These are phyloP conservation scores for Pipistrellus kuhlii DNA, from an alignment of 2,797 vertebrate genomes.

Conservation along the genomic window DNA sequence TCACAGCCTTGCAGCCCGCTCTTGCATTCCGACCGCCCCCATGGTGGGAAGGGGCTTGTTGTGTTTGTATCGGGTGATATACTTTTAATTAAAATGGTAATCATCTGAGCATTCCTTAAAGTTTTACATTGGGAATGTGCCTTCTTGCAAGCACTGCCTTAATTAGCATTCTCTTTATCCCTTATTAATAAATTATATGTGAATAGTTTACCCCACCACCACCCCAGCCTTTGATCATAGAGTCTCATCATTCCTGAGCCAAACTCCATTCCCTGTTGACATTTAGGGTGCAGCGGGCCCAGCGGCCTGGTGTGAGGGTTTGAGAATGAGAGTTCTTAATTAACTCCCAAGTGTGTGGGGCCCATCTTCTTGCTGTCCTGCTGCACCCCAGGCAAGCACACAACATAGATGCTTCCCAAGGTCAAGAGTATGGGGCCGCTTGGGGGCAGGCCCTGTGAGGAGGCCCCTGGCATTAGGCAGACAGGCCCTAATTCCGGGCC, in stretches of 20 bases:
- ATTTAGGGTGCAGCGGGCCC: constrained; percentile 36
- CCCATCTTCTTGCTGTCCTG: not conserved
- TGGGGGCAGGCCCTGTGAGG: not conserved
- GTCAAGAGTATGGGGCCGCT: not conserved
- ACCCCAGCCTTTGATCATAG: constrained; percentile 80
- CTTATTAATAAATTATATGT: constrained; percentile 86
- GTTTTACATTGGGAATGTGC: constrained; percentile 88
- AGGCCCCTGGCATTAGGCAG: not conserved
- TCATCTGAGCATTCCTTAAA: constrained; percentile 84
- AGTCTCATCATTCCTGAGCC: constrained; percentile 67
- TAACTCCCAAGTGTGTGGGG: not conserved
- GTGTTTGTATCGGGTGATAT: constrained; percentile 63
- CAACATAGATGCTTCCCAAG: not conserved
- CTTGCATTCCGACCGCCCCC: not conserved
- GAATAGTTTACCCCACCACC: constrained; percentile 28
- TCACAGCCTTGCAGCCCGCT: not conserved
- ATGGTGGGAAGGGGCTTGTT: not conserved
- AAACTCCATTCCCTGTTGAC: constrained; percentile 69
- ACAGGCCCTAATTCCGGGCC: not conserved
- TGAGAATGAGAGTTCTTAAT: constrained; percentile 62
- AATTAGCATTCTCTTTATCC: constrained; percentile 88
- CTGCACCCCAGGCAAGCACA: not conserved
- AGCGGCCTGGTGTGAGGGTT: not conserved
- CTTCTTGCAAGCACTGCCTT: constrained; percentile 73
- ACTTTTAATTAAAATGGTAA: constrained; percentile 86